These are phyloP conservation scores for Parasteatoda tepidariorum DNA, from an alignment of 1,140 invertebrate genomes.

Conservation along the genomic window DNA sequence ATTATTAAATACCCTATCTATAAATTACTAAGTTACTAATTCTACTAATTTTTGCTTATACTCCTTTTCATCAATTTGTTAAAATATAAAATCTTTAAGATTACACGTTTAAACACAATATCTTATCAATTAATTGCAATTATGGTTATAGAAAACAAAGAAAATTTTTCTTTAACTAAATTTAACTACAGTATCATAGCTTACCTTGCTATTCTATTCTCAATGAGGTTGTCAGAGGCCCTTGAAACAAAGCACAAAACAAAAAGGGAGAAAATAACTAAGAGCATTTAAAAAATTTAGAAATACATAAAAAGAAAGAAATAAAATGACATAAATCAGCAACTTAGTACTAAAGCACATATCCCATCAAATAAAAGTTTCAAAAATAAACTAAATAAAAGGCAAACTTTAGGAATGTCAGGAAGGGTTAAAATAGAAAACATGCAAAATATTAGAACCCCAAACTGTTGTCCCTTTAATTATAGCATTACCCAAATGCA, in stretches of 20 bases:
- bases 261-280: constrained; percentile 60
- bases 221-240: constrained; percentile 52
- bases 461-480: too few species aligned
- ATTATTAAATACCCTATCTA: too few species aligned
- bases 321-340: constrained; percentile 44
- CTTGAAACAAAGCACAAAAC: constrained; percentile 60
- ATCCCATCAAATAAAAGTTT: constrained; percentile 4
- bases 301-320: constrained; percentile 52
- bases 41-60: too few species aligned
- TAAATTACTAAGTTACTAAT: too few species aligned
- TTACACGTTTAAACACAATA: too few species aligned
- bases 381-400: constrained; percentile 45
- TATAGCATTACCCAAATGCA: too few species aligned
- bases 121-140: too few species aligned
- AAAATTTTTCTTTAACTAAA: not conserved
- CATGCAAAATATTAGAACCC: too few species aligned
- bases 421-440: constrained; percentile 1
- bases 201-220: constrained; percentile 60
- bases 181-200: constrained; percentile 17
- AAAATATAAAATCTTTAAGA: too few species aligned
- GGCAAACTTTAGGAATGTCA: not conserved
- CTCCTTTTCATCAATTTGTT: too few species aligned
- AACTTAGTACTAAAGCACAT: constrained; percentile 31
- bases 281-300: constrained; percentile 56
- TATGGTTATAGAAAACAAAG: too few species aligned